Evolutionary conservation across 2,888 invertebrate genomes (phyloP), one percentile per base, ranked within the genome.

Genomic region (Caradrina kadenii): DNA sequence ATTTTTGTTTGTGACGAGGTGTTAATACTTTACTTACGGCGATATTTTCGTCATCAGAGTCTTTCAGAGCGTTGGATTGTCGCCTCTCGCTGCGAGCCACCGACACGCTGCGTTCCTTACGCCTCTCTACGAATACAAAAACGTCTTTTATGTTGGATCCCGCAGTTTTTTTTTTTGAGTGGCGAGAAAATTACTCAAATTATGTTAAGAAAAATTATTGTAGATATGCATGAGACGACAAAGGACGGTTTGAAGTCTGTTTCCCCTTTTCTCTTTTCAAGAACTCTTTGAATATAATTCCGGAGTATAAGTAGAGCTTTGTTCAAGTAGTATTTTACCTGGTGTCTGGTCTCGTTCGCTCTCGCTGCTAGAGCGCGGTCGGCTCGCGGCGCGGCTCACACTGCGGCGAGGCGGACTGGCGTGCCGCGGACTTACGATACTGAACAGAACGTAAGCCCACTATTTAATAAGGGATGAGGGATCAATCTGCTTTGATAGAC

Each of bases 41-140:
- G n/a, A 87, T 87, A 65, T 86, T 88, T 0, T 93, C 93, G 7
- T 94, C 93, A 11, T 93, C 94, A 0, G 91, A 88, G 21, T 90
- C 90, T 11, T 81, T 82, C 0, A 77, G 82, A 1, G 86, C 85
- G 19, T 87, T 88, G 1, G 90, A 85, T 0, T 82, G 87, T 0
- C 92, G 85, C 11, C 92, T 85, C 63, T 91, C 91, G 54, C 93
- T 93, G 45, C 93, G 92, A 0, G 93, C 89, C 2, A 86, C 61
- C 0, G 94, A 94, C 53, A 84, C 88, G 4, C 88, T 93, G 19
- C 93, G 92, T 50, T 91, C 91, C 48, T 90, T 91, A 2, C 89
- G 90, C 1, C 88, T 87, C 31, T 93, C 94, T 93, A 74, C 31
- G 17, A 53, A 62, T 10, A 69, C 0, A 53, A 66, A 1, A 35